Base-by-base conservation (phyloP, 2,797 vertebrate genomes). In the Furcifer pardalis region DNA sequence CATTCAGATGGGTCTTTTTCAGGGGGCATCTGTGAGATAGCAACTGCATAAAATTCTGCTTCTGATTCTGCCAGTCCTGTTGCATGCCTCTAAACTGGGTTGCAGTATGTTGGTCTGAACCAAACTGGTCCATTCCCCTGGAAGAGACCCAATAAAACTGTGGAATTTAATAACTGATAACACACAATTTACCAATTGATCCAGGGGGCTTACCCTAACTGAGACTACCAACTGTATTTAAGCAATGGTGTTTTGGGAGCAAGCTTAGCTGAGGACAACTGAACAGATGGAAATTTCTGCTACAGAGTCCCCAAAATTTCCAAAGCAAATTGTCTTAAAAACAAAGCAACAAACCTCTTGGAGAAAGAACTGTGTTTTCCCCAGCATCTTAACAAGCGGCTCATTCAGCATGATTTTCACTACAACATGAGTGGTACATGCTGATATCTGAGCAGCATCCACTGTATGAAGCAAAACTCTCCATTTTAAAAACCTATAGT, bases 261-360 rank as follows among this genome's bases (percentile, higher is more conserved):
- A 49, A 12, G 15, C 37, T 19, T 19, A 35, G 30, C 30, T 74
- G 27, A 30, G 5, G 15, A 52, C 72, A 74, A 74, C 27, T 27
- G 27, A 56, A 9, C 73, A 52, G 35, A 25, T 62, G 37, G 32
- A 62, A 77, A n/a, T 35, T 77, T 40, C 52, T 49, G 19, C 5
- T 85, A 32, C 17, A 35, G 49, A 68, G 6, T 52, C 40, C 32
- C 32, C 71, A 32, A 21, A 85, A 87, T 23, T 84, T 87, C 19
- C 75, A 85, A 85, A 69, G 73, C 37, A 87, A 86, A 83, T 78
- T 2, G 72, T 23, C 76, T 86, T 32, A 74, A 46, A 46, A n/a
- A 30, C 37, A 42, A 12, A 65, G 8, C 30, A 59, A 40, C 44
- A 13, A 49, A 17, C 72, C 77, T 60, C 42, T 44, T 15, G 27